Evolutionary conservation across 2,113 vertebrate species (phyloP), one percentile per base, ranked within the genome.

Genomic region (Verasper variegatus): DNA sequence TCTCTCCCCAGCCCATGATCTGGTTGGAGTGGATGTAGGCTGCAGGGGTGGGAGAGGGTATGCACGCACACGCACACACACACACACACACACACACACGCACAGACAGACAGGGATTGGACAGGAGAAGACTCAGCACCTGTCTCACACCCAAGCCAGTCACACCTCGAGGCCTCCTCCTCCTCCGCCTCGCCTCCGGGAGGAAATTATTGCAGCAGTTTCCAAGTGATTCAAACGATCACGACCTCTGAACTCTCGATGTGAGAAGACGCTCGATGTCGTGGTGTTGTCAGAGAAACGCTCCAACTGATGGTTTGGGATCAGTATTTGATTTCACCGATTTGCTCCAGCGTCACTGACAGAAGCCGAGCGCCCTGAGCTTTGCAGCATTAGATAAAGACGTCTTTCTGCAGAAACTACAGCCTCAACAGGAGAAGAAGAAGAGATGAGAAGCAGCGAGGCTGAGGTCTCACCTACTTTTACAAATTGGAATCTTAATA

Each of bases 1-100:
- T 99, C 95, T 99, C 98, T 93, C 98, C 98, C 98, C 98, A 99
- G 93, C 98, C 98, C 98, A 99, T 99, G 94, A 99, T 99, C 96
- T 99, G 98, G 95, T 97, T 99, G 94, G 98, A 99, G 96, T 99
- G 98, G 96, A 99, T 99, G 95, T 99, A 99, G 90, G 98, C 98
- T 99, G 95, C 91, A 93, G 54, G 77, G 61, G 74, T 1, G 57
- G 86, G 70, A 71, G 65, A 56, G 54, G 65, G 62, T 5, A 56
- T 3, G 21, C 52, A 65, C 27, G 10, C 62, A 60, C 40, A 66
- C 56, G 3, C 63, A 55, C 66, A 21, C 65, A 11, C 72, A 20
- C 65, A 1, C 59, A 7, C 67, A 26, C 27, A 52, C 58, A 60
- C 7, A 35, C 42, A 60, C 37, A 20, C 60, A 64, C 23, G 59